Base-by-base conservation (phyloP, 2,888 invertebrate species). In the Baccha elongata region DNA sequence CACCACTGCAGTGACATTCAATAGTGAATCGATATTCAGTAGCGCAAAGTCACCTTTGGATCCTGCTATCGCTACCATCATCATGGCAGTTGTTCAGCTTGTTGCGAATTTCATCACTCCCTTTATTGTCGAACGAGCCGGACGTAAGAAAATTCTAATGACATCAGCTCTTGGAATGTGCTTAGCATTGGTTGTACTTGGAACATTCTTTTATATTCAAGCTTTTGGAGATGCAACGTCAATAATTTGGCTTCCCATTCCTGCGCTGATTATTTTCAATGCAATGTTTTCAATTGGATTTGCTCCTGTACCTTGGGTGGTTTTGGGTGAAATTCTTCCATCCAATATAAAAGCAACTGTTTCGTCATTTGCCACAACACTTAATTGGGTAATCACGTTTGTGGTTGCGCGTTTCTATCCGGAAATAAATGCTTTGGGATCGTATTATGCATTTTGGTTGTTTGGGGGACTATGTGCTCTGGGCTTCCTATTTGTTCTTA, bases 1-100 rank as follows among this genome's bases (percentile, higher is more conserved):
- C 0, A 95, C 96, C 87, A 96, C 96, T 89, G 95, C 95, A 0
- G 94, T 97, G 0, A 92, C 96, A 1, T 95, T 96, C 89, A 96
- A 96, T 89, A 94, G 95, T 86, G 93, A 95, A 85, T 91, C 90
- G 35, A 96, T 96, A 86, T 96, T 96, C 87, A 88, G 90, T 1
- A 93, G 92, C 1, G 94, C 97, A 0, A 93, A 94, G 1, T 93
- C 93, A 0, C 87, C 91, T 0, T 86, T 96, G 1, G 91, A 94
- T 42, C 91, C 94, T 0, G 92, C 93, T 4, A 87, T 93, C 13
- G 94, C 94, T 0, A 94, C 96, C 5, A 96, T 97, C 55, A 93
- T 96, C 64, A 93, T 97, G 55, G 93, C 89, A n/a, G 85, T 92
- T n/a, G 95, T 96, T 0, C 96, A 96, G 91, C 91, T 96, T 32